Conservation (phyloP, 1,140 invertebrate species). For the Drosophila bifasciata region DNA sequence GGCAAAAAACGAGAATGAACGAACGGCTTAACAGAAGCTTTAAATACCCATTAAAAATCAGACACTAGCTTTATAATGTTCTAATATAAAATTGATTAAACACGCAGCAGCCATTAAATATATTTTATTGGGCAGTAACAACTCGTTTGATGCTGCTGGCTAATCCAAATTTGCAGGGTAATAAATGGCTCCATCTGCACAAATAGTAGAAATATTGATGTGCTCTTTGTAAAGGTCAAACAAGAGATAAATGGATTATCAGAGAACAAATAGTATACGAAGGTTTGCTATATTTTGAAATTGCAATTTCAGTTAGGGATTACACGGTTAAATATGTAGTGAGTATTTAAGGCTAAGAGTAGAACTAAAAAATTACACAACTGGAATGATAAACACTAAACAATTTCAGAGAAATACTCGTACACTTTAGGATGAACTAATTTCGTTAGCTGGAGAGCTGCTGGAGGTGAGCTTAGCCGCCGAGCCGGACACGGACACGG, state of each 20-base stretch:
- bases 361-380: slow-evolving; percentile 64
- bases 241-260: not conserved
- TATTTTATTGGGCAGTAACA: too few relatives aligned
- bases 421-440: slow-evolving; percentile 48
- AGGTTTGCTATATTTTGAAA: slow-evolving; percentile 40
- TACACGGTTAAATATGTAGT: slow-evolving; percentile 34
- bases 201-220: too few relatives aligned
- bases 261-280: slow-evolving; percentile 16
- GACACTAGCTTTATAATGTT: not conserved
- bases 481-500: slow-evolving; percentile 14
- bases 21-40: not conserved
- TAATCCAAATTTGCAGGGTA: too few relatives aligned
- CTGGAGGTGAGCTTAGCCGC: slow-evolving; percentile 17
- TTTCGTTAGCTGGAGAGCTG: slow-evolving; percentile 37
- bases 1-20: slow-evolving; percentile 18
- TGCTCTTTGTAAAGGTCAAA: not conserved
- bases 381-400: slow-evolving; percentile 66
- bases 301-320: slow-evolving; percentile 33
- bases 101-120: too few relatives aligned
- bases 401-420: slow-evolving; percentile 12
- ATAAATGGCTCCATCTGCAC: too few relatives aligned
- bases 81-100: not conserved
- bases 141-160: too few relatives aligned
- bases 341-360: slow-evolving; percentile 67
- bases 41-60: not conserved